Conservation (phyloP, 2,113 vertebrate species). For the Addax nasomaculatus region DNA sequence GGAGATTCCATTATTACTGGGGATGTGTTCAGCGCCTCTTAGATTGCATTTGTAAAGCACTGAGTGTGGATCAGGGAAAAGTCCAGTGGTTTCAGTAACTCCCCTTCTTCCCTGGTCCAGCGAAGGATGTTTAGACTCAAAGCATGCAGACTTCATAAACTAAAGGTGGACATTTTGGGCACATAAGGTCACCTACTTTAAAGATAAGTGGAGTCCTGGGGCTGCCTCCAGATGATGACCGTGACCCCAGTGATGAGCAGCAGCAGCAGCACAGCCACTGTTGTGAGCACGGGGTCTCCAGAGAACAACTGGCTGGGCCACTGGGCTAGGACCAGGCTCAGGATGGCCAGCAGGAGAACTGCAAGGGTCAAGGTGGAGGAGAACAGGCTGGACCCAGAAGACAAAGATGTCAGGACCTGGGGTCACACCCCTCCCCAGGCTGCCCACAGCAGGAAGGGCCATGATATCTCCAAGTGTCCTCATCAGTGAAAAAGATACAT, state of each 20-base stretch:
- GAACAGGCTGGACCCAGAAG: neutral
- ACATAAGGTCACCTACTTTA: conserved; percentile 80
- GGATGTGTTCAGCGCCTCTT: neutral
- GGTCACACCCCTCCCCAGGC: neutral
- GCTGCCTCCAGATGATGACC: neutral
- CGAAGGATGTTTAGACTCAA: neutral
- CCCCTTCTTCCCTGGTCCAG: neutral
- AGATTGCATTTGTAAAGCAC: fast-evolving
- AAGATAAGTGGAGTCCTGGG: conserved; percentile 81
- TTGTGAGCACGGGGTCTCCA: neutral
- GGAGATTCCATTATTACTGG: neutral
- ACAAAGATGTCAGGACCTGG: neutral
- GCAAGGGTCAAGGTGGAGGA: neutral
- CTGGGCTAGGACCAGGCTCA: neutral
- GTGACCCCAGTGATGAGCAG: neutral
- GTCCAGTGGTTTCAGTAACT: too few relatives aligned
- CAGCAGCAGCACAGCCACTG: neutral
- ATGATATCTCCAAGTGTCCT: neutral
- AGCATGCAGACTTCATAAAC: neutral
- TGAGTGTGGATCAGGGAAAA: neutral
- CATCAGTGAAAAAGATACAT: neutral
- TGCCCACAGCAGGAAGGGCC: neutral
- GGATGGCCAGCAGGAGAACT: neutral
- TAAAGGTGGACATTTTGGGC: neutral
- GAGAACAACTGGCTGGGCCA: neutral